Evolutionary conservation across 2,113 vertebrate species (phyloP).

Genomic region (Oceanites oceanicus): DNA sequence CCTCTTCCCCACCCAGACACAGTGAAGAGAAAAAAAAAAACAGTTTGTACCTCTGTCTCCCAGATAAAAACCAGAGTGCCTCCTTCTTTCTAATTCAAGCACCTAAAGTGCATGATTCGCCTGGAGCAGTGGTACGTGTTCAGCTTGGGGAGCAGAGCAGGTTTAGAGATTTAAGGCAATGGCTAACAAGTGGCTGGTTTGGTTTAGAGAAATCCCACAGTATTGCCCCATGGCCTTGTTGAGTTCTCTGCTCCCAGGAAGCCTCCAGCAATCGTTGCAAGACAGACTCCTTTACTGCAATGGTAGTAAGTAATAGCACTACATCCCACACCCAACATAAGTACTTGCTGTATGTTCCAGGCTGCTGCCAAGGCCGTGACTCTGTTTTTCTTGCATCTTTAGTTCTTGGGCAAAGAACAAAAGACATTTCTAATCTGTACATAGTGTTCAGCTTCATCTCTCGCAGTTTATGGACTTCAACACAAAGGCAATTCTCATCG

Average conservation of each 20-base stretch:
- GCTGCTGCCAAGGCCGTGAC: neutral
- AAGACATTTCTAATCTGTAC: neutral
- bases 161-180: neutral
- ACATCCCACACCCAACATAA: neutral
- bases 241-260: neutral
- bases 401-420: neutral
- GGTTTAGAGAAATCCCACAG: neutral
- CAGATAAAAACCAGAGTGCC: neutral
- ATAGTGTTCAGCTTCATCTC: conserved; percentile 6
- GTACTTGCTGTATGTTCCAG: neutral
- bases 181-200: neutral
- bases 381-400: neutral
- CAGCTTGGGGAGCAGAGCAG: neutral
- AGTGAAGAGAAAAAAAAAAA: neutral
- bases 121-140: accelerated
- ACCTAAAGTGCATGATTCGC: neutral
- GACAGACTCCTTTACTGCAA: neutral
- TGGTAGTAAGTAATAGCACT: neutral
- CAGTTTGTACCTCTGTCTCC: neutral
- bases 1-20: neutral
- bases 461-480: neutral
- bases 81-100: neutral
- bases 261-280: neutral
- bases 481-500: neutral
- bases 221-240: neutral